A percentile compares a stretch with the other conserved stretches of the same genome.
phyloP scores from a whole-genome alignment of 1,140 invertebrate genomes.

The Drosophila teissieri region DNA sequence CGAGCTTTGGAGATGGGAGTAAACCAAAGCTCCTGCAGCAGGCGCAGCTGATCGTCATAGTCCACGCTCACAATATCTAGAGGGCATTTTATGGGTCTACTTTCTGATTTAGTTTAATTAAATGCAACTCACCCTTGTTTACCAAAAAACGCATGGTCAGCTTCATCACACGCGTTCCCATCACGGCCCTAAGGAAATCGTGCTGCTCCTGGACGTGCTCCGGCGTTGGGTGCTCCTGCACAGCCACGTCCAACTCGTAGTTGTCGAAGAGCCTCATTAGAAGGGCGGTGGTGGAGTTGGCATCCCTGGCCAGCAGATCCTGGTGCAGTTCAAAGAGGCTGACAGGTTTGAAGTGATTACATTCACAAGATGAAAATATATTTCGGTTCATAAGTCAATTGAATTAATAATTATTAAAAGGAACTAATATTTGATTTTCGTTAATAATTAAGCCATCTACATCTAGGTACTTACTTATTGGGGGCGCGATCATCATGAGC shows the following conservation, averaged over 20 bases:
- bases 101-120: slow-evolving; percentile 84
- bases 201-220: slow-evolving; percentile 90
- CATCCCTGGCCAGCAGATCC: slow-evolving; percentile 68
- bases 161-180: slow-evolving; percentile 90
- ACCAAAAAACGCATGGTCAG: slow-evolving; percentile 86
- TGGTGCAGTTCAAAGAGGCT: slow-evolving; percentile 75
- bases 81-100: background rate
- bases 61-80: slow-evolving; percentile 80
- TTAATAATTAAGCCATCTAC: too few relatives aligned
- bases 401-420: background rate
- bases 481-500: slow-evolving; percentile 89
- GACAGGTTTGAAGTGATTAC: background rate
- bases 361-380: too few relatives aligned
- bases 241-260: slow-evolving; percentile 89
- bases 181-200: slow-evolving; percentile 90
- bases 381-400: too few relatives aligned
- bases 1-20: slow-evolving; percentile 91
- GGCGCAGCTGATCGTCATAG: slow-evolving; percentile 88
- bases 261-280: slow-evolving; percentile 90
- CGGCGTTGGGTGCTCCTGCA: slow-evolving; percentile 90
- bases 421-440: too few relatives aligned
- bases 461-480: slow-evolving; percentile 86
- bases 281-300: slow-evolving; percentile 88
- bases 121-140: slow-evolving; percentile 62
- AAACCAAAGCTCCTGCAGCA: slow-evolving; percentile 92